A percentile compares a stretch with the other conserved stretches of the same genome.
Conservation (phyloP, 30 jellyfish, hydroid and myxozoan species). For the Pseudorhiza aurosa region DNA sequence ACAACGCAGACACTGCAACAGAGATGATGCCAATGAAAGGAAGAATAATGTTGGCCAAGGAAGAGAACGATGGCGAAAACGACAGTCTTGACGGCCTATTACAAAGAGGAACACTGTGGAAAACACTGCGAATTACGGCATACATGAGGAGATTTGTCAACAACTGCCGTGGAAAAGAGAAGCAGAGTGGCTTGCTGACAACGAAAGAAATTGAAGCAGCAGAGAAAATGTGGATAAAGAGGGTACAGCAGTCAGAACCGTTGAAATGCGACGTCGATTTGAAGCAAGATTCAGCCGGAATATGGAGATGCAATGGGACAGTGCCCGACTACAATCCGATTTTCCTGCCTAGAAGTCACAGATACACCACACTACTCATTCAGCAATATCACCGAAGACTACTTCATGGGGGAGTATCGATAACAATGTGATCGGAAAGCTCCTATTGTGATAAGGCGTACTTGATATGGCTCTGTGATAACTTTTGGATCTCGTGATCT, state of each 20-base stretch:
- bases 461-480: too few species aligned
- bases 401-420: conserved; percentile 63
- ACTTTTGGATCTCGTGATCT: too few species aligned
- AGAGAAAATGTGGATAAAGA: background rate
- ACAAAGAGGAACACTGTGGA: conserved; percentile 10
- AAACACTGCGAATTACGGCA: conserved; percentile 37
- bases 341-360: conserved; percentile 50
- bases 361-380: conserved; percentile 11
- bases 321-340: conserved; percentile 46
- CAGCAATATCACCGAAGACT: conserved; percentile 34
- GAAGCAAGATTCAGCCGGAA: conserved; percentile 4
- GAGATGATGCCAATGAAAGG: conserved; percentile 15
- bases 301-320: conserved; percentile 49
- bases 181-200: conserved; percentile 19
- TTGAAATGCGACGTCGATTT: conserved; percentile 7
- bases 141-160: conserved; percentile 3
- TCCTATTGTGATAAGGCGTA: too few species aligned
- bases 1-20: conserved; percentile 4
- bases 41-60: background rate
- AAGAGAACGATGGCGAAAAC: background rate
- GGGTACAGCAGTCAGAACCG: conserved; percentile 1
- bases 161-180: conserved; percentile 43
- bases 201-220: conserved; percentile 22
- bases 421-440: too few species aligned
- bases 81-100: conserved; percentile 17